Evolutionary conservation across 64 coral and sea anemone species (phyloP).

Genomic region (Stylophora pistillata): DNA sequence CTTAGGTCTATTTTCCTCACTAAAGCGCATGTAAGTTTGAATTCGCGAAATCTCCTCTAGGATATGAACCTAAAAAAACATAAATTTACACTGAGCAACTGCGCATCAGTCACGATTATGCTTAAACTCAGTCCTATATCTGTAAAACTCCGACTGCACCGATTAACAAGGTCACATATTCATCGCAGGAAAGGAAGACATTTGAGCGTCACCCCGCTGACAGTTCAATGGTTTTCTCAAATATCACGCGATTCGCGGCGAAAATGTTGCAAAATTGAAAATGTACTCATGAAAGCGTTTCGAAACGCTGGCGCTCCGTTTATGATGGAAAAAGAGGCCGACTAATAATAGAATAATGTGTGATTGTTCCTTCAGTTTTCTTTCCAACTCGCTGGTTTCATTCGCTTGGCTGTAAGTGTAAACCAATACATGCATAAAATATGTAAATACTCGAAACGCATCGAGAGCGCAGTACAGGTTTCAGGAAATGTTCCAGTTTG

Average conservation of each 20-base stretch:
- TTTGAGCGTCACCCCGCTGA: not conserved
- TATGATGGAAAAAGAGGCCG: not conserved
- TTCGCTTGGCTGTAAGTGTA: constrained; percentile 62
- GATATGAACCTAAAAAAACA: not conserved
- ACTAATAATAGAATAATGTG: not conserved
- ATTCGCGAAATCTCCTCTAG: not conserved
- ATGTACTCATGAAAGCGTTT: not conserved
- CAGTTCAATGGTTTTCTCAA: constrained; percentile 34
- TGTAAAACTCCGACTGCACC: not conserved
- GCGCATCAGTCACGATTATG: not conserved
- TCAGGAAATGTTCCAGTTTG: not conserved
- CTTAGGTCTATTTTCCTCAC: not conserved
- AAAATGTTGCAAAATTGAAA: not conserved
- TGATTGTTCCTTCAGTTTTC: not conserved
- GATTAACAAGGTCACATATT: constrained; percentile 19
- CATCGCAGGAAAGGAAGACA: not conserved
- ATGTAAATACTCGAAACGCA: constrained; percentile 14
- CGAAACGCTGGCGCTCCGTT: not conserved
- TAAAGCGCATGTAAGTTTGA: constrained; percentile 40
- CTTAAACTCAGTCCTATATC: constrained; percentile 14
- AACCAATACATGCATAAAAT: constrained; percentile 35
- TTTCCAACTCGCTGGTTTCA: not conserved
- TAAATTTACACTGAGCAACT: not conserved
- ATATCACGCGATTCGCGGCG: not conserved
- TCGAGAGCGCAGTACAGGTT: not conserved